Conservation (phyloP, 2,113 vertebrate genomes). For the Lamprotornis superbus region DNA sequence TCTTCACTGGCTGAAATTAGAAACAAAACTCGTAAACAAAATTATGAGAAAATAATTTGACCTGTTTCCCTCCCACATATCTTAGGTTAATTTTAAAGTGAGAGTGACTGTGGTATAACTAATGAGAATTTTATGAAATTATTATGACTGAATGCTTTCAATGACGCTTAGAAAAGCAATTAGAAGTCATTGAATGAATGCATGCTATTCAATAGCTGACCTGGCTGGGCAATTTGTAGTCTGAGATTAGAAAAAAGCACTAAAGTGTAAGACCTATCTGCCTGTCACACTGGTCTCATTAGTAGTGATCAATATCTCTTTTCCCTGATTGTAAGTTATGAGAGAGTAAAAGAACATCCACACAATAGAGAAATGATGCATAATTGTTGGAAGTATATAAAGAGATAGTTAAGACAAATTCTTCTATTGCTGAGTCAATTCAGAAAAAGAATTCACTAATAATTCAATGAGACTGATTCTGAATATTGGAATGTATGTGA, state of each 20-base stretch:
- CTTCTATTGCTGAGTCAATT: background rate
- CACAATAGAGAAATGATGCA: background rate
- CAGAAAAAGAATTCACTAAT: background rate
- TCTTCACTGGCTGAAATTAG: background rate
- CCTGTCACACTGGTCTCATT: background rate
- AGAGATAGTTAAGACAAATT: background rate
- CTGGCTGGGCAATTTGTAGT: background rate
- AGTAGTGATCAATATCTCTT: background rate
- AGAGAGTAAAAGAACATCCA: background rate
- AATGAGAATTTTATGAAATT: background rate
- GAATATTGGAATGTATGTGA: background rate
- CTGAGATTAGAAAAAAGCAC: background rate
- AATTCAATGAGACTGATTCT: background rate
- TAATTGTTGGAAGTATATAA: background rate
- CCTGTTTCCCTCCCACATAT: background rate
- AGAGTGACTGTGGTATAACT: background rate
- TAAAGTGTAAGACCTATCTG: background rate
- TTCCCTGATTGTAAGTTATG: background rate
- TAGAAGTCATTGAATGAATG: background rate
- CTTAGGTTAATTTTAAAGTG: background rate
- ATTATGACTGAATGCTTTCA: background rate
- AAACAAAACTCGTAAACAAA: background rate
- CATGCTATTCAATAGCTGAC: background rate
- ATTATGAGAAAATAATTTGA: background rate
- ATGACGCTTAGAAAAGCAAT: background rate